Conservation (phyloP, 1,140 invertebrate genomes). For the Parapsyche elsis region DNA sequence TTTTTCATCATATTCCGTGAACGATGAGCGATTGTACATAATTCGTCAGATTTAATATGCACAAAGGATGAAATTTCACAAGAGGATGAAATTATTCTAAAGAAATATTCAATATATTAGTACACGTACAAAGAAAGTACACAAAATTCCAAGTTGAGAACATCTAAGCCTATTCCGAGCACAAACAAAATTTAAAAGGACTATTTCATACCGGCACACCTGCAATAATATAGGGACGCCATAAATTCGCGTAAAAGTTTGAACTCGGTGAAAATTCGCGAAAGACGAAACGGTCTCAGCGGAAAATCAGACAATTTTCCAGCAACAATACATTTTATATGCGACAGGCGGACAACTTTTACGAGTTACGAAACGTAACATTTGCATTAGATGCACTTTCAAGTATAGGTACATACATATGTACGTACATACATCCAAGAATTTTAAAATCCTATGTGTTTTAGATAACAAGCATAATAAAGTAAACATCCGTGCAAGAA, state of each 20-base stretch:
- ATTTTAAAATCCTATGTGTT: too few species aligned
- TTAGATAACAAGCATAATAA: too few species aligned
- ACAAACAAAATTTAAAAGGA: too few species aligned
- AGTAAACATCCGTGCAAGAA: too few species aligned
- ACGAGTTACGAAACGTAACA: neutral
- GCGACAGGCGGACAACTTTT: neutral
- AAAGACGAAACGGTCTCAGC: neutral
- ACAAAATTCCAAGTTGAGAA: too few species aligned
- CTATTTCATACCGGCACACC: too few species aligned
- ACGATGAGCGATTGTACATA: neutral
- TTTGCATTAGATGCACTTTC: neutral
- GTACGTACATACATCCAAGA: too few species aligned
- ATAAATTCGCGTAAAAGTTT: neutral
- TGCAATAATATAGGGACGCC: too few species aligned
- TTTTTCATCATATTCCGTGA: neutral
- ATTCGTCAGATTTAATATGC: constrained; percentile 1
- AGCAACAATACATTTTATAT: neutral
- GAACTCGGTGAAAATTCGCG: neutral
- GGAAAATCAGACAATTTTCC: neutral
- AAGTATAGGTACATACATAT: too few species aligned
- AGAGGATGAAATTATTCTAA: neutral
- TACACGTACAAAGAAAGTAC: too few species aligned
- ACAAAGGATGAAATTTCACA: neutral
- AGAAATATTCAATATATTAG: neutral
- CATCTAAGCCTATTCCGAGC: too few species aligned